Evolutionary conservation across 2,797 vertebrate species (phyloP).

Genomic region (Artibeus jamaicensis): DNA sequence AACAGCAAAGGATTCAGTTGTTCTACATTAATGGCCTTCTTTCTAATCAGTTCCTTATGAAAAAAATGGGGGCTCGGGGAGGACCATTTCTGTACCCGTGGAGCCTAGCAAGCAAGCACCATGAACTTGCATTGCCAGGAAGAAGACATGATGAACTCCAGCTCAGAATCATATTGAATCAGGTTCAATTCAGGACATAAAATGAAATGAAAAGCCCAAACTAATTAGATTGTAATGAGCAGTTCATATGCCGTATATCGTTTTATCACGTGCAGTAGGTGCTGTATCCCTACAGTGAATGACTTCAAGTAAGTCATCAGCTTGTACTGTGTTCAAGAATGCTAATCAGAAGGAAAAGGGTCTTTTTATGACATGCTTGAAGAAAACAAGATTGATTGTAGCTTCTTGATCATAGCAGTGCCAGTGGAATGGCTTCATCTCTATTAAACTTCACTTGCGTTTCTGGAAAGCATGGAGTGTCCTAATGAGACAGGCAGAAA

Average conservation of each 20-base stretch:
- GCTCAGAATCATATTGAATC: conserved; percentile 66
- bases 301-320: conserved; percentile 83
- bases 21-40: conserved; percentile 29
- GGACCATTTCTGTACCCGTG: background rate
- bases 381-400: conserved; percentile 82
- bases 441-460: conserved; percentile 75
- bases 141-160: conserved; percentile 53
- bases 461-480: conserved; percentile 70
- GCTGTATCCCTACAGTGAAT: conserved; percentile 80
- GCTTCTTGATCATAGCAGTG: conserved; percentile 76
- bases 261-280: conserved; percentile 79
- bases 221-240: conserved; percentile 85
- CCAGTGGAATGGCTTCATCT: conserved; percentile 71
- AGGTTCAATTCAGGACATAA: conserved; percentile 79
- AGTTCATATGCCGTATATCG: conserved; percentile 81
- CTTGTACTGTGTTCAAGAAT: conserved; percentile 81
- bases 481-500: conserved; percentile 75
- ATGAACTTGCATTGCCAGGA: conserved; percentile 25
- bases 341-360: conserved; percentile 82
- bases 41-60: background rate
- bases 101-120: conserved; percentile 49
- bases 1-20: background rate
- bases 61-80: background rate
- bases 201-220: conserved; percentile 85
- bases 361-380: conserved; percentile 78